A percentile compares a stretch with the other conserved stretches of the same genome.
Evolutionary conservation across 2,113 vertebrate species (phyloP).

Genomic region (Serilophus lunatus): DNA sequence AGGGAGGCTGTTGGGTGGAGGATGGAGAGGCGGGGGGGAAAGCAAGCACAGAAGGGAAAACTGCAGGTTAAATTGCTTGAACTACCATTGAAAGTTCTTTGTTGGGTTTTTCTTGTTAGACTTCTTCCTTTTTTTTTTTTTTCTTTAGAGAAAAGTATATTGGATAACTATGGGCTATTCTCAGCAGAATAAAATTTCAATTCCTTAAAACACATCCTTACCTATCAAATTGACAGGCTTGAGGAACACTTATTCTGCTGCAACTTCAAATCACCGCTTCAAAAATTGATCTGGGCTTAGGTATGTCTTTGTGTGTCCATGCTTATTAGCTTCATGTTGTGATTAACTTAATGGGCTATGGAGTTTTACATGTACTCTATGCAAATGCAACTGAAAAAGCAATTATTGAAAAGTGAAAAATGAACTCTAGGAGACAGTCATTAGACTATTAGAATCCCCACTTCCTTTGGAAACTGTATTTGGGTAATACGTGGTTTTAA

Average conservation of each 20-base stretch:
- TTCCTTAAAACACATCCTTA: conserved; percentile 14
- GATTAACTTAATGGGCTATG: conserved; percentile 75
- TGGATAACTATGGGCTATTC: not conserved
- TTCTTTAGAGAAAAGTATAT: not conserved
- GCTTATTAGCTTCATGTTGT: conserved; percentile 69
- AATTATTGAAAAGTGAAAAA: conserved; percentile 76
- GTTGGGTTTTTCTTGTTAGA: not conserved
- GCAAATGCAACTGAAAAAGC: conserved; percentile 71
- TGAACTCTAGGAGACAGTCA: conserved; percentile 73
- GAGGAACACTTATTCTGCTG: conserved; percentile 27
- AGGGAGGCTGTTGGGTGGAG: not conserved
- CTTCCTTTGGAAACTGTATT: conserved; percentile 56
- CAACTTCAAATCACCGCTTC: conserved; percentile 48
- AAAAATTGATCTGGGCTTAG: conserved; percentile 65
- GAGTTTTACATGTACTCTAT: conserved; percentile 70
- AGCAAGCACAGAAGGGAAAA: not conserved
- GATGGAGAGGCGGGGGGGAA: not conserved
- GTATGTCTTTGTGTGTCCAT: conserved; percentile 51
- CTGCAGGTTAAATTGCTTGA: not conserved
- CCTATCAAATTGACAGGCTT: conserved; percentile 19
- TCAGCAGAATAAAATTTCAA: conserved; percentile 13
- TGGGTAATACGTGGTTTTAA: conserved; percentile 52
- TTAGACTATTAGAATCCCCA: conserved; percentile 65
- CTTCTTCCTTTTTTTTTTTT: fast-evolving
- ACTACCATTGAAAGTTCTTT: not conserved